These are phyloP conservation scores for Luidia sarsii DNA, from an alignment of 53 echinoderm and acorn worm species.

Conservation along the genomic window DNA sequence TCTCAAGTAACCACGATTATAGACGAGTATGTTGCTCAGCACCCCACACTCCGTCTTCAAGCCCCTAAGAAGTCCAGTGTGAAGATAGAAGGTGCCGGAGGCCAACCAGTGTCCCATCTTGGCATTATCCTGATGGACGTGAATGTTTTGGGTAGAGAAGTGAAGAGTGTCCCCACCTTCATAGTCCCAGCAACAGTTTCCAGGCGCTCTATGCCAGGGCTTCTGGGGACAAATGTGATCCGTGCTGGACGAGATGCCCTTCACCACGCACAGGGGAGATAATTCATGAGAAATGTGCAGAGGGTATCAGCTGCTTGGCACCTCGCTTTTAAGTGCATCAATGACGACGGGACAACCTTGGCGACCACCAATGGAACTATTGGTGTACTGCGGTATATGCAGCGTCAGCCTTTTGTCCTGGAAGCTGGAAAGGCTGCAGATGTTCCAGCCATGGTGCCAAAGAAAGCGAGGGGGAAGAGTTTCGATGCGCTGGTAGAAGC, in stretches of 20 bases:
- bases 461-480: neutral
- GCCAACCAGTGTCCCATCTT: constrained; percentile 5
- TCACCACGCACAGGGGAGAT: constrained; percentile 3
- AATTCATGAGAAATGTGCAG: constrained; percentile 16
- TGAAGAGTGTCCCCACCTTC: neutral
- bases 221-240: constrained; percentile 56
- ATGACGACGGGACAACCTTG: constrained; percentile 30
- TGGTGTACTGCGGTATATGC: constrained; percentile 17
- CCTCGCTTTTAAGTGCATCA: constrained; percentile 23
- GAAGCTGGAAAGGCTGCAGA: neutral
- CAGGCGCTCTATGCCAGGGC: neutral
- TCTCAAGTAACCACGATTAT: constrained; percentile 16
- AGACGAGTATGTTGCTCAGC: neutral
- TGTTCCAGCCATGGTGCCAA: neutral
- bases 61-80: neutral
- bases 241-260: constrained; percentile 13
- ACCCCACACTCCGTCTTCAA: neutral
- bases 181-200: neutral
- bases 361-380: constrained; percentile 34
- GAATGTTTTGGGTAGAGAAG: too few relatives aligned
- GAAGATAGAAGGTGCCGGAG: neutral
- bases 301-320: constrained; percentile 12
- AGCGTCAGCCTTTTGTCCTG: neutral
- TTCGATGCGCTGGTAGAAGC: neutral
- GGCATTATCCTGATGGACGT: too few relatives aligned